Evolutionary conservation across 1,140 invertebrate species (phyloP).

Genomic region (Pseudomyrmex dendroicus): DNA sequence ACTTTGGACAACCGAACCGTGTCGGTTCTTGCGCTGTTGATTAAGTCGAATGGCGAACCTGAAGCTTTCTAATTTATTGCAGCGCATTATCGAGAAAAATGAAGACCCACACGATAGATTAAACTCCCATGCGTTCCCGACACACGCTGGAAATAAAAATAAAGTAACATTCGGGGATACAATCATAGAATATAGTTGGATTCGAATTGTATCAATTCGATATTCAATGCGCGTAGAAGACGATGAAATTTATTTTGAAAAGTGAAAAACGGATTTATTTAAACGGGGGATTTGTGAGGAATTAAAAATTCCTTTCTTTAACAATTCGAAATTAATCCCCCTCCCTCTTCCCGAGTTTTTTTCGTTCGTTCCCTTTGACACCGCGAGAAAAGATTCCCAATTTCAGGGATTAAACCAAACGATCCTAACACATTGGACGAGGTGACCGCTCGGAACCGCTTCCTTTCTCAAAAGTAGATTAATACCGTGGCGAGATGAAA

Average conservation of each 20-base stretch:
- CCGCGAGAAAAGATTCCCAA: conserved; percentile 24
- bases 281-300: too few species aligned
- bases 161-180: not conserved
- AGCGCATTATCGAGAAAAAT: conserved; percentile 42
- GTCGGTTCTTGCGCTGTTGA: conserved; percentile 71
- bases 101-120: conserved; percentile 27
- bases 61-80: conserved; percentile 75
- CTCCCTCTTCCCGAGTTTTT: not conserved
- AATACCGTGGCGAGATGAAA: conserved; percentile 73
- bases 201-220: not conserved
- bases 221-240: not conserved
- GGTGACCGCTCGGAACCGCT: not conserved
- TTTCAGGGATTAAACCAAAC: conserved; percentile 53
- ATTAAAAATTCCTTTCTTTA: not conserved
- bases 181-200: not conserved
- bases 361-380: not conserved
- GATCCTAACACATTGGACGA: conserved; percentile 27
- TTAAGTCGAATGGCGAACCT: conserved; percentile 72
- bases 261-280: not conserved
- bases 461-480: conserved; percentile 60
- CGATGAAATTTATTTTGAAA: not conserved
- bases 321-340: conserved; percentile 25
- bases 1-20: conserved; percentile 45
- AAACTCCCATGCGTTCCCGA: conserved; percentile 5
- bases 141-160: not conserved